Percentiles rank a stretch among this genome's conserved stretches.
Evolutionary conservation across 2,797 vertebrate species (phyloP).

Genomic region (Takifugu ocellatus): DNA sequence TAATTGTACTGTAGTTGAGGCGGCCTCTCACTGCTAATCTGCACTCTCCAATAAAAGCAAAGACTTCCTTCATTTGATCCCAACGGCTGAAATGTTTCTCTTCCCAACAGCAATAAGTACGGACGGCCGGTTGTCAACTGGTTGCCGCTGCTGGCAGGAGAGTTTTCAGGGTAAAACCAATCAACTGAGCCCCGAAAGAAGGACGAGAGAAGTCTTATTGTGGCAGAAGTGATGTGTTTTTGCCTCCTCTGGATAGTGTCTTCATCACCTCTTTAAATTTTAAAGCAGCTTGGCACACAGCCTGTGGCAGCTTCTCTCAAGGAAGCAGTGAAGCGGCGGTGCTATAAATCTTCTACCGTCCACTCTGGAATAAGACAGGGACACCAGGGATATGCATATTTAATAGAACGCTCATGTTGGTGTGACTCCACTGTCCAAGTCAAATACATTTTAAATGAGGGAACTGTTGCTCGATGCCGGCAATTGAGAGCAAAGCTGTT

Average conservation of each 20-base stretch:
- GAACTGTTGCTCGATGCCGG: constrained; percentile 50
- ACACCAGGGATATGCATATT: constrained; percentile 70
- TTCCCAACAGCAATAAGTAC: constrained; percentile 31
- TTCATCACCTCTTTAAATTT: constrained; percentile 99
- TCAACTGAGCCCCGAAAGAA: constrained; percentile 40
- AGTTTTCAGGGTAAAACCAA: constrained; percentile 32
- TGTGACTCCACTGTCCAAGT: constrained; percentile 52
- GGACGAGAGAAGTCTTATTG: constrained; percentile 68
- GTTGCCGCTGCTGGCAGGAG: constrained; percentile 29
- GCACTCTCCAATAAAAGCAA: constrained; percentile 30
- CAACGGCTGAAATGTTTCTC: constrained; percentile 41
- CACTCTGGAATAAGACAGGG: constrained; percentile 72
- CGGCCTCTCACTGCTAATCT: constrained; percentile 36
- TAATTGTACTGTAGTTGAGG: constrained; percentile 24
- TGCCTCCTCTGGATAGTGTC: constrained; percentile 92
- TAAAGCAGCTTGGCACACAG: constrained; percentile 87
- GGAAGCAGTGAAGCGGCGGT: constrained; percentile 81
- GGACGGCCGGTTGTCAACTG: constrained; percentile 32
- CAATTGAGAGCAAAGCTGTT: constrained; percentile 41
- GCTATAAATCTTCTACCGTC: constrained; percentile 83
- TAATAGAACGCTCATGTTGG: constrained; percentile 53
- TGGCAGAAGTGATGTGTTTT: constrained; percentile 81
- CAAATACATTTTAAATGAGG: constrained; percentile 40
- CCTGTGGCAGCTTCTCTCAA: constrained; percentile 85
- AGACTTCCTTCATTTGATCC: constrained; percentile 36